phyloP scores from a whole-genome alignment of 2,797 vertebrate species.

The Sphenopsis melanotis region DNA sequence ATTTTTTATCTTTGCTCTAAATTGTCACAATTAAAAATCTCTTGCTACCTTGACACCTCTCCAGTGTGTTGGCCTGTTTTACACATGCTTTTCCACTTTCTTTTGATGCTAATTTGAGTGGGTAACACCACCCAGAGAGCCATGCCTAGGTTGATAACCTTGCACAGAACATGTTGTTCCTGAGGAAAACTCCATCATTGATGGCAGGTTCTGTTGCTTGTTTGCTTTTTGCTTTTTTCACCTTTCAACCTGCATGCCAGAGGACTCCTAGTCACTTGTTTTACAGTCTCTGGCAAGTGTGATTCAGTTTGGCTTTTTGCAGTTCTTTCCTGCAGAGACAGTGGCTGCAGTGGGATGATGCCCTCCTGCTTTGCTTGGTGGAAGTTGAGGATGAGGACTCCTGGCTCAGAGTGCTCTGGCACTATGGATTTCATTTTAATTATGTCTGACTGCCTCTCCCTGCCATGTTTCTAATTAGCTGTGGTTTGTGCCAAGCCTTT shows the following conservation, averaged over 20 bases:
- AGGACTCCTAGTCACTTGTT: not conserved
- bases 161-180: fast-evolving
- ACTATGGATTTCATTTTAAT: not conserved
- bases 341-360: not conserved
- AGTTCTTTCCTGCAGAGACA: not conserved
- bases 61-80: not conserved
- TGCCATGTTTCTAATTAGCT: not conserved
- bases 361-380: not conserved
- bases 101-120: not conserved
- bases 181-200: not conserved
- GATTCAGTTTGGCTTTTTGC: not conserved
- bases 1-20: not conserved
- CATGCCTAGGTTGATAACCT: not conserved
- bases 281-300: not conserved
- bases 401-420: not conserved
- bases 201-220: not conserved
- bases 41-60: not conserved
- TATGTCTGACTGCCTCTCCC: not conserved
- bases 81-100: not conserved
- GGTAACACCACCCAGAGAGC: not conserved
- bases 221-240: not conserved
- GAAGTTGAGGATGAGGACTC: not conserved
- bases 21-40: not conserved
- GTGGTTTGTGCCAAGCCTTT: not conserved
- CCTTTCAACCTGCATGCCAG: not conserved